phyloP scores from a whole-genome alignment of 2,888 invertebrate genomes.

The Operophtera brumata region DNA sequence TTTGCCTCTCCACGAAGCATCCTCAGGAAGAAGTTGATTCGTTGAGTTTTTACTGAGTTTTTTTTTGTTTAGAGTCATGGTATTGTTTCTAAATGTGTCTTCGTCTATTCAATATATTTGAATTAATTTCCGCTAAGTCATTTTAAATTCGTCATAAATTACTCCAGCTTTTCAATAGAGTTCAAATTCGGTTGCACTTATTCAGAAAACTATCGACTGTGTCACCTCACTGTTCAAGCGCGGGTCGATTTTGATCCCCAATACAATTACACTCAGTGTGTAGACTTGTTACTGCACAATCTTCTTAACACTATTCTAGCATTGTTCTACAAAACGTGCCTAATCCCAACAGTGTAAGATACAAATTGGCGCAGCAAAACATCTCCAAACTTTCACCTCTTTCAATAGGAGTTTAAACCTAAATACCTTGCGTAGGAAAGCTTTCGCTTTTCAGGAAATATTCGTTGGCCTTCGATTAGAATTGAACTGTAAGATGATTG shows the following conservation, averaged over 20 bases:
- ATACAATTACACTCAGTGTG: constrained; percentile 78
- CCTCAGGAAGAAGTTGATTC: no score
- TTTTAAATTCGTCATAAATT: no score
- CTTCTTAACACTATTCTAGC: constrained; percentile 64
- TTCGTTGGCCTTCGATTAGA: constrained; percentile 48
- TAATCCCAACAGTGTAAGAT: constrained; percentile 42
- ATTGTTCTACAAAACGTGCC: constrained; percentile 42
- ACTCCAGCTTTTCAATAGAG: constrained; percentile 29
- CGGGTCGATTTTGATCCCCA: constrained; percentile 72
- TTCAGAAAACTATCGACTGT: constrained; percentile 41
- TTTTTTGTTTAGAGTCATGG: no score
- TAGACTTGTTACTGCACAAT: constrained; percentile 76
- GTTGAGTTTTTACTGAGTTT: no score
- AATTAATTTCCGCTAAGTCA: no score
- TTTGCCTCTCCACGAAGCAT: no score
- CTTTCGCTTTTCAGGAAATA: constrained; percentile 81
- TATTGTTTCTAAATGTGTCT: no score
- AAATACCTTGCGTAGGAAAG: constrained; percentile 78
- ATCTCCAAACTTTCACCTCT: constrained; percentile 78
- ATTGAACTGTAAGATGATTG: constrained; percentile 42
- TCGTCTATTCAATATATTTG: no score
- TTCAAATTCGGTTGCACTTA: constrained; percentile 40
- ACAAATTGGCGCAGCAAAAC: constrained; percentile 38
- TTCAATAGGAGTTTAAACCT: constrained; percentile 80
- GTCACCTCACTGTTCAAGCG: constrained; percentile 49